A percentile compares a stretch with the other conserved stretches of the same genome.
Conservation (phyloP, 2,888 invertebrate species). For the Drosophila cognata region DNA sequence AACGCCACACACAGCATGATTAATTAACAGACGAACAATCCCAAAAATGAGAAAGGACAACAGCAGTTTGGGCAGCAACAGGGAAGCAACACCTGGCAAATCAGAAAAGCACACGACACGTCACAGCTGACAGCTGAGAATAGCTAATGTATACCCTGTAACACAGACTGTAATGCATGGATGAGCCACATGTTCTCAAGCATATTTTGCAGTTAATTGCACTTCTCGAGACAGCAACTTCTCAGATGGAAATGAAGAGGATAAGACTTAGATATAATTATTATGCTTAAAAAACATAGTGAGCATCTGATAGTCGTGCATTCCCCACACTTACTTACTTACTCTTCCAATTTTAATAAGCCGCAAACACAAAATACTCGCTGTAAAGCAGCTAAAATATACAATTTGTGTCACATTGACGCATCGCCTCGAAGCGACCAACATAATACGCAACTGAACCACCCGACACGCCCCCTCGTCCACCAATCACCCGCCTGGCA, state of each 20-base stretch:
- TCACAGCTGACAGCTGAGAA: slow-evolving; percentile 17
- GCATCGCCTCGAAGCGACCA: background rate
- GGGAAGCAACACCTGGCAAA: slow-evolving; percentile 26
- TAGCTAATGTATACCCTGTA: slow-evolving; percentile 28
- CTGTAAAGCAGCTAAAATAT: slow-evolving; percentile 5
- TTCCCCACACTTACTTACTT: background rate
- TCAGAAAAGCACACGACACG: slow-evolving; percentile 40
- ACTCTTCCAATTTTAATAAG: slow-evolving; percentile 59
- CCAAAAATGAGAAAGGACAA: slow-evolving; percentile 27
- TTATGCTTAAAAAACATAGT: background rate
- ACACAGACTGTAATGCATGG: background rate
- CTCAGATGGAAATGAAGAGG: background rate
- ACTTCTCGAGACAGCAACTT: background rate
- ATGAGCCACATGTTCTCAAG: background rate
- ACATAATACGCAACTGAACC: background rate
- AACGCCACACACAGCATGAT: slow-evolving; percentile 63
- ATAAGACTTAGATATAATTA: background rate
- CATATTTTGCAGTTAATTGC: background rate
- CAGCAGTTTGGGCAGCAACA: background rate
- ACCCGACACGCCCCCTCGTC: background rate
- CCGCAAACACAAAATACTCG: slow-evolving; percentile 41
- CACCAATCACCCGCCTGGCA: background rate
- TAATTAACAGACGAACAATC: slow-evolving; percentile 62
- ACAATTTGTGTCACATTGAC: slow-evolving; percentile 42
- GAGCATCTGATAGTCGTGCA: background rate